A percentile compares a stretch with the other conserved stretches of the same genome.
phyloP scores from a whole-genome alignment of 1,140 invertebrate species.

The Caligus rogercresseyi region DNA sequence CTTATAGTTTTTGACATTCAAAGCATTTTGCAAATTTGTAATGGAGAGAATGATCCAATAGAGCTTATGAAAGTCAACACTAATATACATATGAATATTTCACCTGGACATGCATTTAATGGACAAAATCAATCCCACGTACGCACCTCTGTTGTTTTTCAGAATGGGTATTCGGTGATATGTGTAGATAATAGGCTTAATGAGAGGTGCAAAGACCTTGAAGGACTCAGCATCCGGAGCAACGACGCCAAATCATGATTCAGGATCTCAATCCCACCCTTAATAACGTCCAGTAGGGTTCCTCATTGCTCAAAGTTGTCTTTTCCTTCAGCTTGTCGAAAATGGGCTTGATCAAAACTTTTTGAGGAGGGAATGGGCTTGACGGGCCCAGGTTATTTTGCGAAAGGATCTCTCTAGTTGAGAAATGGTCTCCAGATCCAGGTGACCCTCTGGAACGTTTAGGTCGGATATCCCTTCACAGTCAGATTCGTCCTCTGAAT shows the following conservation, averaged over 20 bases:
- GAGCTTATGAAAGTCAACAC: not conserved
- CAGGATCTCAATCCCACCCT: slow-evolving; percentile 3
- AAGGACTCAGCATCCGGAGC: slow-evolving; percentile 1
- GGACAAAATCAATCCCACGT: too few relatives aligned
- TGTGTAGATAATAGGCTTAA: slow-evolving; percentile 6
- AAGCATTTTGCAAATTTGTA: too few relatives aligned
- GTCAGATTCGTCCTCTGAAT: not conserved
- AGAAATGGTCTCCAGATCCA: not conserved
- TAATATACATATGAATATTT: not conserved
- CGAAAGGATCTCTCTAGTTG: not conserved
- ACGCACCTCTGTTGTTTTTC: not conserved
- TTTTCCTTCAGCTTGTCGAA: not conserved
- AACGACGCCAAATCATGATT: slow-evolving; percentile 1
- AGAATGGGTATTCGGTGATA: not conserved
- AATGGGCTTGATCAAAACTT: not conserved
- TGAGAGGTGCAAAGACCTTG: slow-evolving; percentile 3
- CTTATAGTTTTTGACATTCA: too few relatives aligned
- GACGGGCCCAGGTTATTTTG: not conserved
- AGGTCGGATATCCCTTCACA: not conserved
- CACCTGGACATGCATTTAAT: too few relatives aligned
- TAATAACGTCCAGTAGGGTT: not conserved
- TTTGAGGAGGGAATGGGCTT: slow-evolving; percentile 10
- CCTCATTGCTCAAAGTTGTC: not conserved
- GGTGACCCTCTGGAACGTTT: not conserved
- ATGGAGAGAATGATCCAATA: too few relatives aligned